These are phyloP conservation scores for Bradynema listronoti DNA, from an alignment of 1,140 invertebrate genomes.

Conservation along the genomic window DNA sequence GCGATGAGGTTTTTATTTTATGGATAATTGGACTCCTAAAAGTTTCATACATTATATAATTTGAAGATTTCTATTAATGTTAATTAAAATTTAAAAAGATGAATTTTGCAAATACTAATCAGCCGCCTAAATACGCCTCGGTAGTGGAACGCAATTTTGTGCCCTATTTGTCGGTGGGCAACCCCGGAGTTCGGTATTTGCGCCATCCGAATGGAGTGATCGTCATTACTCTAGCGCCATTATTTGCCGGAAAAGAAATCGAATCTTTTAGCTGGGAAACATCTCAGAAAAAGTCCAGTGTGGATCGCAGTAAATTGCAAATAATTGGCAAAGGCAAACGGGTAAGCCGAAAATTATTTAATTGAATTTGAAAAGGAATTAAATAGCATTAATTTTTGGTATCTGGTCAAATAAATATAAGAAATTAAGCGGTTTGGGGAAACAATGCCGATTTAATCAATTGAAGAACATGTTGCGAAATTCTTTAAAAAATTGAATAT, in stretches of 20 bases:
- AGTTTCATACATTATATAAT: too few species aligned
- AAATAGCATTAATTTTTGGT: neutral
- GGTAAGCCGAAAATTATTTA: too few species aligned
- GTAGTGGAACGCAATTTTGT: slow-evolving; percentile 18
- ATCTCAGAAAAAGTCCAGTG: slow-evolving; percentile 22
- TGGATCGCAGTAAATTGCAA: slow-evolving; percentile 26
- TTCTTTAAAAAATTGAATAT: too few species aligned
- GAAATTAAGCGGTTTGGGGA: neutral
- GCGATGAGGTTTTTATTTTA: too few species aligned
- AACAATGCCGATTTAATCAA: neutral
- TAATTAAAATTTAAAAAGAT: too few species aligned
- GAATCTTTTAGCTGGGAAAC: slow-evolving; percentile 14
- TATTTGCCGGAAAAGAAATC: slow-evolving; percentile 18
- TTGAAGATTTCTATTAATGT: too few species aligned
- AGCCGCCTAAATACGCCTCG: slow-evolving; percentile 15
- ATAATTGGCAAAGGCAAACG: slow-evolving; percentile 23
- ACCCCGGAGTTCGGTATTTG: slow-evolving; percentile 33
- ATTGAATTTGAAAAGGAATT: too few species aligned
- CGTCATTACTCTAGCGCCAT: slow-evolving; percentile 13
- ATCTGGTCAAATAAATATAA: neutral
- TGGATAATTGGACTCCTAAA: too few species aligned
- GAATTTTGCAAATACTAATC: too few species aligned
- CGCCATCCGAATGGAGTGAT: slow-evolving; percentile 35
- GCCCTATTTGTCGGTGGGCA: slow-evolving; percentile 8
- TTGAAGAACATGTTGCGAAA: too few species aligned